These are phyloP conservation scores for Acromyrmex echinatior DNA, from an alignment of 1,140 invertebrate genomes.

Conservation along the genomic window DNA sequence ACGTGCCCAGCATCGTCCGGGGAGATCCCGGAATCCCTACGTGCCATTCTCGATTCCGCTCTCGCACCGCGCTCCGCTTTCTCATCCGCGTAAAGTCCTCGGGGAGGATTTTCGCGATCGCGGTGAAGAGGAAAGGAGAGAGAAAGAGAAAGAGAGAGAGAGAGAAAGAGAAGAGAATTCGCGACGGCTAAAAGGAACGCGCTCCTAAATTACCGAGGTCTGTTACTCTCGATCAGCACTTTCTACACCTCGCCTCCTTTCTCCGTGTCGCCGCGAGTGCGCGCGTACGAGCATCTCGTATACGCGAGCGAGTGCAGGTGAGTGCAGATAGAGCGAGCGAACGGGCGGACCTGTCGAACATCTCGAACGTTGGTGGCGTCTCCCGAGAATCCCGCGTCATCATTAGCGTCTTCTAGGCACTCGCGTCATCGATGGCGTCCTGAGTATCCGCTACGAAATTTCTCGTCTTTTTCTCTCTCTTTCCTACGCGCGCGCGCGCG, in stretches of 20 bases:
- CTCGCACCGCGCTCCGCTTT: background rate
- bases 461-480: background rate
- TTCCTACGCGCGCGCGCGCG: background rate
- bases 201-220: background rate
- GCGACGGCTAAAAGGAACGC: background rate
- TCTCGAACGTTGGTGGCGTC: conserved; percentile 30
- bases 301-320: background rate
- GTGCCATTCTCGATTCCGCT: background rate
- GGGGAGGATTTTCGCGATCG: background rate
- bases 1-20: conserved; percentile 26
- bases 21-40: background rate
- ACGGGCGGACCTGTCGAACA: background rate
- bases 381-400: conserved; percentile 46
- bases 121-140: background rate
- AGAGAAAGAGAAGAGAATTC: background rate
- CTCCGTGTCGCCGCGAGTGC: background rate
- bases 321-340: background rate
- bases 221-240: background rate
- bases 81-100: background rate
- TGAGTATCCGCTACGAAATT: conserved; percentile 42
- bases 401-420: conserved; percentile 39
- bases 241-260: background rate
- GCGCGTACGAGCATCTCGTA: background rate
- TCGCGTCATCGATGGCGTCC: conserved; percentile 56
- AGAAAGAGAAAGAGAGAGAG: background rate